Percentiles rank a stretch among this genome's conserved stretches.
These are phyloP conservation scores for Xestia xanthographa DNA, from an alignment of 2,888 invertebrate genomes.

Conservation along the genomic window DNA sequence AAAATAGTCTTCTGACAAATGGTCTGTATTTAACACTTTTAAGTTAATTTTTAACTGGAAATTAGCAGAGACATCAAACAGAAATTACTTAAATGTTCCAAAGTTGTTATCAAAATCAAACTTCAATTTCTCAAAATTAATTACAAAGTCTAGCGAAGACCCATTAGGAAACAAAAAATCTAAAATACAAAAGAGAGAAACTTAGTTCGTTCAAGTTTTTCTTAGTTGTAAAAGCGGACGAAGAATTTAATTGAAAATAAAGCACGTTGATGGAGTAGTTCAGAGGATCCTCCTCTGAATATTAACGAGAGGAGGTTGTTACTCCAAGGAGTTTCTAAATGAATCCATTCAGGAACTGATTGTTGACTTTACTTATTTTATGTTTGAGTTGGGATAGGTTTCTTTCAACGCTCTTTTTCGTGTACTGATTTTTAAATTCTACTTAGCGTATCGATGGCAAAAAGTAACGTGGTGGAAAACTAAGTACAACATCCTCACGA, in stretches of 20 bases:
- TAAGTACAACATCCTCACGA: background rate
- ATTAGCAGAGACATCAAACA: conserved; percentile 6
- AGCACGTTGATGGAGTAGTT: conserved; percentile 29
- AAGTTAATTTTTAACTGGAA: background rate
- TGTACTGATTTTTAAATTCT: background rate
- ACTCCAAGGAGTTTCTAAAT: background rate
- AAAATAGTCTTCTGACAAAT: background rate
- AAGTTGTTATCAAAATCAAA: background rate
- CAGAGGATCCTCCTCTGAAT: conserved; percentile 13
- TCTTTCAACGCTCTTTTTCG: background rate
- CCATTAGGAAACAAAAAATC: conserved; percentile 6
- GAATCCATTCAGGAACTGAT: background rate
- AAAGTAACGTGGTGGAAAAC: background rate
- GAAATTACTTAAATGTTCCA: conserved; percentile 3
- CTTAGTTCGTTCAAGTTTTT: conserved; percentile 8
- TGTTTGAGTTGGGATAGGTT: background rate
- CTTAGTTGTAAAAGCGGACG: conserved; percentile 14
- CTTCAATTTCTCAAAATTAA: background rate
- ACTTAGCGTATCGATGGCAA: background rate
- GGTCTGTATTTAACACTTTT: background rate
- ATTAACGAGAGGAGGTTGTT: conserved; percentile 17
- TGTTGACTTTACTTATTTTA: conserved; percentile 14
- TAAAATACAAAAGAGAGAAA: conserved; percentile 22
- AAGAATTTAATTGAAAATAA: conserved; percentile 49
- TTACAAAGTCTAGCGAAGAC: background rate